phyloP scores from a whole-genome alignment of 1,140 invertebrate species.

The Drosophila obscura region DNA sequence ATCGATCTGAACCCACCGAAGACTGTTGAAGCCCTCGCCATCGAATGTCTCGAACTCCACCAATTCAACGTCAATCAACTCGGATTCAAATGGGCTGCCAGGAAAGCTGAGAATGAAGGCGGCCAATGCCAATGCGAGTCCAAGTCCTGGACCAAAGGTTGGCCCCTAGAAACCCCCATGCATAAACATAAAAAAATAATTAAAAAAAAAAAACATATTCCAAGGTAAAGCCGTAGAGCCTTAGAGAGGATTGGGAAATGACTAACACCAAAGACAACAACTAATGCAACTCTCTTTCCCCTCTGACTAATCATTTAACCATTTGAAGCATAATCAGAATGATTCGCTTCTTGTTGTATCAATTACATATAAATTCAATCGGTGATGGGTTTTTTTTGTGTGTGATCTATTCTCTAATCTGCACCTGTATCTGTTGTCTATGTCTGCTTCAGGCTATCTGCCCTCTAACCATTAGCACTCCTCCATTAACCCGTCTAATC shows the following conservation, averaged over 20 bases:
- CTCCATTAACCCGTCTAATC: conserved; percentile 49
- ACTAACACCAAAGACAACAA: conserved; percentile 4
- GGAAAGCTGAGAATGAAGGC: conserved; percentile 62
- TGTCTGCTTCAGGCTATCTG: conserved; percentile 8
- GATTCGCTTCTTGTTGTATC: background rate
- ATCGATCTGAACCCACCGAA: conserved; percentile 37
- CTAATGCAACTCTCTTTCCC: too few species aligned
- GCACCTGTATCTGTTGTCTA: conserved; percentile 2
- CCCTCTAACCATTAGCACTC: conserved; percentile 8
- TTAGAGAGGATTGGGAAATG: background rate
- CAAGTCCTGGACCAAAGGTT: background rate
- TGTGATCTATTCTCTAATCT: background rate
- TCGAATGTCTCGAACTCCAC: conserved; percentile 60
- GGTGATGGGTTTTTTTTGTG: conserved; percentile 6
- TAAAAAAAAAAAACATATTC: background rate
- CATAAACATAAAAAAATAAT: conserved; percentile 23
- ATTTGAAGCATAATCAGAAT: background rate
- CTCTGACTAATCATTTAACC: conserved; percentile 4
- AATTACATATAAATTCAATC: background rate
- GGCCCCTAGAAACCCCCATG: background rate
- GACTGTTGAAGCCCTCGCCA: conserved; percentile 66
- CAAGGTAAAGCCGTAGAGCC: conserved; percentile 23
- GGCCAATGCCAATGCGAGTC: background rate
- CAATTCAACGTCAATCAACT: conserved; percentile 66
- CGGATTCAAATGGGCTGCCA: conserved; percentile 51